These are phyloP conservation scores for Scotopteryx bipunctaria DNA, from an alignment of 2,888 invertebrate species.

Conservation along the genomic window DNA sequence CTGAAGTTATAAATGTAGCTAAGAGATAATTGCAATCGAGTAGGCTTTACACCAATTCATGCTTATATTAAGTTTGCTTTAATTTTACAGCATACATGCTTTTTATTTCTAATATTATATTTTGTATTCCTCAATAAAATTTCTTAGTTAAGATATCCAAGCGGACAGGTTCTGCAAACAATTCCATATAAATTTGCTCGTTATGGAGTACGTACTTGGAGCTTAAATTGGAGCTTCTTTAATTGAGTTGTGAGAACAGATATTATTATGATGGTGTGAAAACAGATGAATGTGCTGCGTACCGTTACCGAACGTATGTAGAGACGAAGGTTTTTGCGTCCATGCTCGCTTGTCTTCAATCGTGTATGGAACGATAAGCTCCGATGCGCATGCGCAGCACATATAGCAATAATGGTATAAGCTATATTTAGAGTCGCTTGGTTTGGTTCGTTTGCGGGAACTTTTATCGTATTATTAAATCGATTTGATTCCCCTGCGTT, in stretches of 20 bases:
- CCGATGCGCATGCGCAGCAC: constrained; percentile 61
- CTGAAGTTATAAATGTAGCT: constrained; percentile 1
- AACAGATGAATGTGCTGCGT: constrained; percentile 53
- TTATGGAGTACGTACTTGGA: constrained; percentile 1
- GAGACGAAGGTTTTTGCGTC: constrained; percentile 67
- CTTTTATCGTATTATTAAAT: constrained; percentile 48
- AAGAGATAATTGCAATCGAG: neutral
- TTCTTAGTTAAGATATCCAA: neutral
- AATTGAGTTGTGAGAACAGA: constrained; percentile 40
- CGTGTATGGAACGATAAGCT: constrained; percentile 74
- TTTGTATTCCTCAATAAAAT: too few relatives aligned
- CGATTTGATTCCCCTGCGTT: constrained; percentile 28
- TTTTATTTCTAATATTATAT: too few relatives aligned
- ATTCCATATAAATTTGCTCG: neutral
- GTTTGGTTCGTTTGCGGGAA: constrained; percentile 56
- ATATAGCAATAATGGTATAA: constrained; percentile 59
- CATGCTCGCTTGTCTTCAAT: constrained; percentile 63
- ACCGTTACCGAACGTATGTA: constrained; percentile 56
- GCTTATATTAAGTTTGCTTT: too few relatives aligned
- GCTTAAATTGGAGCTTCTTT: constrained; percentile 22
- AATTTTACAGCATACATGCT: too few relatives aligned
- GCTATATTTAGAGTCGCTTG: constrained; percentile 73
- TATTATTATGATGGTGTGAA: constrained; percentile 45
- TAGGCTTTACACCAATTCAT: too few relatives aligned
- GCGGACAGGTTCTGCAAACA: neutral